These are phyloP conservation scores for Anguilla rostrata DNA, from an alignment of 2,113 vertebrate species.

Conservation along the genomic window DNA sequence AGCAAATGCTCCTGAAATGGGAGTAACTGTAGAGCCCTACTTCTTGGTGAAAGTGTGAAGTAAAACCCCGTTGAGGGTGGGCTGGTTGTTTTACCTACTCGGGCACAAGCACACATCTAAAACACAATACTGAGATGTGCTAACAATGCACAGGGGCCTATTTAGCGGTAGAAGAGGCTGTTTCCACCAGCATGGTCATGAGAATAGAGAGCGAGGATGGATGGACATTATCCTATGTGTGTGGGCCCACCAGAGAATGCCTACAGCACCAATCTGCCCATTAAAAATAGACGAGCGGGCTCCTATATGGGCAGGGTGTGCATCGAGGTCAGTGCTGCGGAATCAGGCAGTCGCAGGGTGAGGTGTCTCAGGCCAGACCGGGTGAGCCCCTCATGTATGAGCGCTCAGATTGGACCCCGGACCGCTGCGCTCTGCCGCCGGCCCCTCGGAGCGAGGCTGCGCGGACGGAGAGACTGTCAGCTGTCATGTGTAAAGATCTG, in stretches of 20 bases:
- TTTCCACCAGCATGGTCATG: background rate
- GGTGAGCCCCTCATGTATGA: too few relatives aligned
- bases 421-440: background rate
- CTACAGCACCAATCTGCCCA: slow-evolving; percentile 1
- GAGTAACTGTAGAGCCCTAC: too few relatives aligned
- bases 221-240: slow-evolving; percentile 18
- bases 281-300: slow-evolving; percentile 10
- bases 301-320: background rate
- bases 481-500: background rate
- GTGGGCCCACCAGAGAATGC: background rate
- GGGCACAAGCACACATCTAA: background rate
- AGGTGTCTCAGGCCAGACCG: background rate
- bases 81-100: background rate
- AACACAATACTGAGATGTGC: background rate
- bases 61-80: background rate
- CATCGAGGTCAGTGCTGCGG: background rate
- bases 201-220: background rate
- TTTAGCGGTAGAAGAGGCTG: background rate
- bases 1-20: too few relatives aligned
- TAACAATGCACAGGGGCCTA: background rate
- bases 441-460: background rate
- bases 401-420: background rate
- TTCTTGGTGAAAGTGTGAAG: background rate
- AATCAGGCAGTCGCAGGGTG: background rate
- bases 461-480: background rate